Evolutionary conservation across 2,797 vertebrate species (phyloP), one percentile per base, ranked within the genome.

Genomic region (Pseudocheirus occidentalis): DNA sequence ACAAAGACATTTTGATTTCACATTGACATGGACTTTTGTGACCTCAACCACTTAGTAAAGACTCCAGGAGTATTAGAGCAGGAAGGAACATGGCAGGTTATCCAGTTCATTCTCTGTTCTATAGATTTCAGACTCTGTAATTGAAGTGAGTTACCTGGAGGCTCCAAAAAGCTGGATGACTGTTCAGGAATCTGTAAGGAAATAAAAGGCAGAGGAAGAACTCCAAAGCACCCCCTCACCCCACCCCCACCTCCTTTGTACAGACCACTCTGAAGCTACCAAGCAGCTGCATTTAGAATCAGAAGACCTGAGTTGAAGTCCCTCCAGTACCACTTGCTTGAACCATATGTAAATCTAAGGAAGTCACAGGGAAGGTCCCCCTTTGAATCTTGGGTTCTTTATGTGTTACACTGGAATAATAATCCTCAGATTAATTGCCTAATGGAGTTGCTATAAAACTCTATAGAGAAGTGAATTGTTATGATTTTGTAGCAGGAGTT

Each of bases 161-260:
- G 10, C 10, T 87, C 3, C 31, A 11, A 27, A 50, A 87, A 46
- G 24, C 9, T 50, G 21, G 40, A 27, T 50, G 40, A 1, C 46
- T 81, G 16, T 46, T 46, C 7, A 73, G n/a, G 66, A 73, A 40
- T 46, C n/a, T 81, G 2, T 46, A 21, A 46, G 40, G 16, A 40
- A 73, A 73, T 40, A 73, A 40, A 73, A 18, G 18, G 16, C 66
- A 46, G 40, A 46, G 7, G 66, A 24, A 81, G n/a, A 81, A 6
- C 3, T 81, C 66, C 7, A 46, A 81, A 46, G 16, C 56, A 57
- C 4, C 56, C 13, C 29, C 9, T 12, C 9, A 10, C 10, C 28
- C 28, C 13, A 0, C 0, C 66, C 11, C 9, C 1, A 1, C 6
- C 57, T 1, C 0, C n/a, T 73, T 73, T 24, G 2, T 46, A 46